A percentile compares a stretch with the other conserved stretches of the same genome.
Conservation (phyloP, 2,113 vertebrate species). For the Orycteropus afer region DNA sequence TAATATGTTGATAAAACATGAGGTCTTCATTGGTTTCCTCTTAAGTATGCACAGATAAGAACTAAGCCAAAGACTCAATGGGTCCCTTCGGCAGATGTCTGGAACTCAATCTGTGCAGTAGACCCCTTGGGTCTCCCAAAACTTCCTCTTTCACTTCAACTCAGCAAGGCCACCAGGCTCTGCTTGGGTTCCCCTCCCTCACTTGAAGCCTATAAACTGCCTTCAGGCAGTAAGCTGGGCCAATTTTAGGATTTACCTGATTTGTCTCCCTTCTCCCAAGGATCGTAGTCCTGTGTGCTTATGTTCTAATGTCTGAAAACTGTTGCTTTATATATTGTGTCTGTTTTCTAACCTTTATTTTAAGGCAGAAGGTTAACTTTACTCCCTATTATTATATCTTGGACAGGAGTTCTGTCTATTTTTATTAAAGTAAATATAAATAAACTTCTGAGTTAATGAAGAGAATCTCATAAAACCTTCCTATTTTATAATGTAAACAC, state of each 20-base stretch:
- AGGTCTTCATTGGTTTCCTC: background rate
- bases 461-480: background rate
- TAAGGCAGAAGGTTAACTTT: background rate
- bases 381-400: background rate
- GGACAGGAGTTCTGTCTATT: background rate
- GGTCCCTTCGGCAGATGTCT: background rate
- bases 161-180: background rate
- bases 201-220: background rate
- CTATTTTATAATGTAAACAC: conserved; percentile 24
- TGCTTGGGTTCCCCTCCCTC: background rate
- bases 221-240: background rate
- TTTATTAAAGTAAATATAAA: conserved; percentile 51
- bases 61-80: background rate
- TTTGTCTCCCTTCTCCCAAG: background rate
- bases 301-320: background rate
- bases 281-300: background rate
- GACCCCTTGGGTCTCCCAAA: background rate
- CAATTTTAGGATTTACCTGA: background rate
- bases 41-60: background rate
- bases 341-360: background rate
- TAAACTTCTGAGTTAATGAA: background rate
- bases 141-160: background rate
- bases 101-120: background rate
- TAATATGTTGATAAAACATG: background rate
- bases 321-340: background rate